phyloP scores from a whole-genome alignment of 1,140 invertebrate species.

The Anagrus nilaparvatae region DNA sequence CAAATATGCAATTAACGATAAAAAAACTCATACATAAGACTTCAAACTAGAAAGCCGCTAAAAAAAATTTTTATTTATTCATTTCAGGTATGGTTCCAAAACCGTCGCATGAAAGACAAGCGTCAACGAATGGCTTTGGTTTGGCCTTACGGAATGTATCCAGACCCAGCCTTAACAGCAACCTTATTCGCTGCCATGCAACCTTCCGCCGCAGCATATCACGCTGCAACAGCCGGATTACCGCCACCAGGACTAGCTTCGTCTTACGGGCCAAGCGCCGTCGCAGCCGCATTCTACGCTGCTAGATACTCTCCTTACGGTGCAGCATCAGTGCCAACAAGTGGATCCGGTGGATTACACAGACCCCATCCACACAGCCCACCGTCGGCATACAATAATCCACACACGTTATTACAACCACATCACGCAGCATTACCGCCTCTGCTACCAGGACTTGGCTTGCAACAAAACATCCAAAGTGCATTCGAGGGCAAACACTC shows the following conservation, averaged over 20 bases:
- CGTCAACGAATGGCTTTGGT: conserved; percentile 84
- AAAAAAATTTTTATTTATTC: conserved; percentile 6
- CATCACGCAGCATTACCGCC: conserved; percentile 1
- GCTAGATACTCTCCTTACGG: conserved; percentile 28
- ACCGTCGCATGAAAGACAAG: conserved; percentile 98
- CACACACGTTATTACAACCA: conserved; percentile 14
- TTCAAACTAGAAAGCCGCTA: too few species aligned
- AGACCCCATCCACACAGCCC: too few species aligned
- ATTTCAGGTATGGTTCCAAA: conserved; percentile 95
- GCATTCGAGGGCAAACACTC: conserved; percentile 20
- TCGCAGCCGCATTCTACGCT: conserved; percentile 30
- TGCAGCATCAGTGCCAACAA: not conserved
- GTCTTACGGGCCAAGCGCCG: conserved; percentile 18
- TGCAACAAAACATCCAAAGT: conserved; percentile 18
- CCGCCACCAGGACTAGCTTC: conserved; percentile 19
- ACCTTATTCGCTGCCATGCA: conserved; percentile 67
- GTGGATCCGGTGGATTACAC: not conserved
- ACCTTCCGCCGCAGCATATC: conserved; percentile 41
- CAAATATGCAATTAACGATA: too few species aligned
- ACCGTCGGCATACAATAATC: not conserved
- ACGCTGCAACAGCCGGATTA: conserved; percentile 31
- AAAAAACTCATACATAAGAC: too few species aligned
- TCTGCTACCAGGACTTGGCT: conserved; percentile 1
- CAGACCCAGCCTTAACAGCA: conserved; percentile 83
- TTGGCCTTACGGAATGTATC: conserved; percentile 92